Evolutionary conservation across 2,113 vertebrate species (phyloP), one percentile per base, ranked within the genome.

Genomic region (Brachypodius melanocephalos): DNA sequence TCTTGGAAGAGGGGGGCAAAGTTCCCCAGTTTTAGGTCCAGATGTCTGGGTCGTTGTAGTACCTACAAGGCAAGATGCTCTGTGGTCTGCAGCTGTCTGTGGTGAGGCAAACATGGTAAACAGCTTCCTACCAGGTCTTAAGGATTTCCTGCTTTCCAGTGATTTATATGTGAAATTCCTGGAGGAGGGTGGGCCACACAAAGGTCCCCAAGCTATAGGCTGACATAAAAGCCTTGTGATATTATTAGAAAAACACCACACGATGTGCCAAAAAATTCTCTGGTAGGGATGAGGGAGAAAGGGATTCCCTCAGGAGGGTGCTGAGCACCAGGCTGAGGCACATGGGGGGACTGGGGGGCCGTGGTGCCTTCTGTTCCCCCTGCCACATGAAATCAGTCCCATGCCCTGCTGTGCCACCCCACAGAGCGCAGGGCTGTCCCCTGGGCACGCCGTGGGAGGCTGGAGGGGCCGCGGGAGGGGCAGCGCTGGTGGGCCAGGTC

Each of bases 121-220:
- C 7, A 51, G 29, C 28, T 90, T 73, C 85, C 65, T 46, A 29
- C 38, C 18, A 19, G 32, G 10, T 74, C 63, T 71, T 48, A 12
- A 66, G 81, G 71, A 25, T 67, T 91, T 67, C 82, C 90, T 81
- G 63, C 45, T 91, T 93, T 80, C 55, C 72, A 48, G 55, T 83
- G 88, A 90, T 94, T 91, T 74, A 45, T 59, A 48, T 17, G 48
- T 51, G 75, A 77, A 91, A 93, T 94, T 95, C 89, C 91, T 83
- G 38, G 88, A 91, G 74, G 40, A 93, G 34, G 28, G n/a, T 18
- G 88, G 34, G 63, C 59, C 59, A 38, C 82, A 90, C 63, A 71
- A 83, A 91, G 72, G 49, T 71, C 22, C 48, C 54, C 48, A 45
- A 80, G n/a, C 68, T 82, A 32, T 3, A 63, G 78, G 55, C 43